Conservation (phyloP, 2,113 vertebrate species). For the Gnathonemus echidnorhynchus region DNA sequence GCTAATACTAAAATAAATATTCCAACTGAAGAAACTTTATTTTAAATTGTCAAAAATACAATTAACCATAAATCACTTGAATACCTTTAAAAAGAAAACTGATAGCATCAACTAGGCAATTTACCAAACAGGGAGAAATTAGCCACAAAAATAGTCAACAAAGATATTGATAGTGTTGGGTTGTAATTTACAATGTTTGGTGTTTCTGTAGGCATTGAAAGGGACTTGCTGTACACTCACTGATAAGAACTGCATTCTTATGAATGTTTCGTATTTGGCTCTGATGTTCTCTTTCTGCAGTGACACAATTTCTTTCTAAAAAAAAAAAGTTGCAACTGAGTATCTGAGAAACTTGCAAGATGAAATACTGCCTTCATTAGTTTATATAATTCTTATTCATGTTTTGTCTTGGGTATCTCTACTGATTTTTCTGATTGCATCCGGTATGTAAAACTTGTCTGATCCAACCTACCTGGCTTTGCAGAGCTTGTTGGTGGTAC, state of each 20-base stretch:
- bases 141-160: conserved; percentile 41
- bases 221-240: conserved; percentile 14
- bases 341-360: background rate
- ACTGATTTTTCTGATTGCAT: background rate
- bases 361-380: background rate
- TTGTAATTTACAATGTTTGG: conserved; percentile 42
- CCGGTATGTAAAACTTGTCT: background rate
- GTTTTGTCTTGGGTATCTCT: background rate
- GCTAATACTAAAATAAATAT: background rate
- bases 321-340: background rate
- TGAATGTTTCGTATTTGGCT: conserved; percentile 42
- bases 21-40: background rate
- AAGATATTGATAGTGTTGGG: conserved; percentile 46
- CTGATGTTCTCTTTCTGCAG: background rate
- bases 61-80: background rate
- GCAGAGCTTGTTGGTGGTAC: conserved; percentile 81
- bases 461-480: conserved; percentile 78
- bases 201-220: conserved; percentile 45
- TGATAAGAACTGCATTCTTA: background rate
- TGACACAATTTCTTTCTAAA: background rate
- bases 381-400: background rate
- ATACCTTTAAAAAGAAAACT: background rate
- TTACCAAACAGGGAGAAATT: background rate
- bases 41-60: background rate
- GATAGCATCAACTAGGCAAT: background rate